Conservation (phyloP, 2,888 invertebrate species). For the Hypselothyrea guttata region DNA sequence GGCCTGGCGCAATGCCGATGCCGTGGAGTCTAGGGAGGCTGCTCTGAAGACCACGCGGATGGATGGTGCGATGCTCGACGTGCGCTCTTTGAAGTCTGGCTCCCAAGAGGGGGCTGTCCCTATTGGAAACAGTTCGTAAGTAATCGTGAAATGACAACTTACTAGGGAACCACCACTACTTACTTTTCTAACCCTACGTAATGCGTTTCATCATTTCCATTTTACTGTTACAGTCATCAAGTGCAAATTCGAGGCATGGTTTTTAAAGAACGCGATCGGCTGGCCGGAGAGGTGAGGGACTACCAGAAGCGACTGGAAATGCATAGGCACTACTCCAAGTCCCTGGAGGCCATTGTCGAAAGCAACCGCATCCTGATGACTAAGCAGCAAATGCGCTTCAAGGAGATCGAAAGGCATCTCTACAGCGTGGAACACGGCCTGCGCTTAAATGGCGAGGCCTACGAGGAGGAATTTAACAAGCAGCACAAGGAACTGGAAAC, state of each 20-base stretch:
- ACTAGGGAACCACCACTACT: no score
- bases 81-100: no score
- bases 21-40: slow-evolving; percentile 24
- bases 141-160: no score
- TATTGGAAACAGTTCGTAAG: background rate
- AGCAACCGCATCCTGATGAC: slow-evolving; percentile 43
- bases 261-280: slow-evolving; percentile 79
- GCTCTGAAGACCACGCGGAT: background rate
- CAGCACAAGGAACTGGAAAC: slow-evolving; percentile 1
- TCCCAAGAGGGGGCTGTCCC: no score
- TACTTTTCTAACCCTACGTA: no score
- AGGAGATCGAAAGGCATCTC: slow-evolving; percentile 46
- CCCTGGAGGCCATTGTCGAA: slow-evolving; percentile 57
- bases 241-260: slow-evolving; percentile 20
- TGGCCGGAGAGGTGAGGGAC: slow-evolving; percentile 76
- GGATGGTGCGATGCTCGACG: no score
- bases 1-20: slow-evolving; percentile 53
- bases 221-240: slow-evolving; percentile 18
- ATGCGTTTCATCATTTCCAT: no score
- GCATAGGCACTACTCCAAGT: slow-evolving; percentile 73
- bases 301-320: slow-evolving; percentile 74
- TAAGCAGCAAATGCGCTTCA: slow-evolving; percentile 43
- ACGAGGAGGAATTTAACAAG: slow-evolving; percentile 30
- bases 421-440: slow-evolving; percentile 38
- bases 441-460: background rate